Conservation (phyloP, 2,888 invertebrate genomes). For the Exocentrus adspersus region DNA sequence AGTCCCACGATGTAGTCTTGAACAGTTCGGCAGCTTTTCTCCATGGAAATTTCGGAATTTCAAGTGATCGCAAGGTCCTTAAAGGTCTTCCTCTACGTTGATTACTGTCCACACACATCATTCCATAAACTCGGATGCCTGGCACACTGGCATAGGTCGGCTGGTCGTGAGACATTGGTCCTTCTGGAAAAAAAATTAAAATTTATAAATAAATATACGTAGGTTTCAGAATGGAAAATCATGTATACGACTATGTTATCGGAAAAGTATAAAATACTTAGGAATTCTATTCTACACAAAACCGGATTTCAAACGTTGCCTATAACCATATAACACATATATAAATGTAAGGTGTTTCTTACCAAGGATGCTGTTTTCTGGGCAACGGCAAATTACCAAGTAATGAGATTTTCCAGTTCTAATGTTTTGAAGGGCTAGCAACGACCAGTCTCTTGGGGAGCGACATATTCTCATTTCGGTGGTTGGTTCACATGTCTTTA, state of each 20-base stretch:
- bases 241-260: too few relatives aligned
- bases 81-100: constrained; percentile 61
- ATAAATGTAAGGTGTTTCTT: too few relatives aligned
- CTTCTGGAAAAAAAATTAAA: constrained; percentile 70
- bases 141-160: constrained; percentile 94
- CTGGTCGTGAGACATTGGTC: constrained; percentile 93
- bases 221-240: too few relatives aligned
- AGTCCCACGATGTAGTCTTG: constrained; percentile 75
- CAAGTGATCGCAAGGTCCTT: constrained; percentile 63
- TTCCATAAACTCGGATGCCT: constrained; percentile 91
- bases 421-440: constrained; percentile 89
- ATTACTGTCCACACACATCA: constrained; percentile 82
- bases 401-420: constrained; percentile 94
- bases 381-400: constrained; percentile 90
- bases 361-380: constrained; percentile 86
- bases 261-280: too few relatives aligned
- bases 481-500: constrained; percentile 94
- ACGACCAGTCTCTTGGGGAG: constrained; percentile 90
- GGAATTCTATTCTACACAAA: too few relatives aligned
- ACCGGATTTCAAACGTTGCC: too few relatives aligned
- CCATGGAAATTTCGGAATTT: constrained; percentile 78
- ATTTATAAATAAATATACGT: too few relatives aligned
- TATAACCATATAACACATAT: too few relatives aligned
- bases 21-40: constrained; percentile 78
- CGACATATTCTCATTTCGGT: constrained; percentile 90